Conservation (phyloP, 2,797 vertebrate species). For the Gymnodraco acuticeps region DNA sequence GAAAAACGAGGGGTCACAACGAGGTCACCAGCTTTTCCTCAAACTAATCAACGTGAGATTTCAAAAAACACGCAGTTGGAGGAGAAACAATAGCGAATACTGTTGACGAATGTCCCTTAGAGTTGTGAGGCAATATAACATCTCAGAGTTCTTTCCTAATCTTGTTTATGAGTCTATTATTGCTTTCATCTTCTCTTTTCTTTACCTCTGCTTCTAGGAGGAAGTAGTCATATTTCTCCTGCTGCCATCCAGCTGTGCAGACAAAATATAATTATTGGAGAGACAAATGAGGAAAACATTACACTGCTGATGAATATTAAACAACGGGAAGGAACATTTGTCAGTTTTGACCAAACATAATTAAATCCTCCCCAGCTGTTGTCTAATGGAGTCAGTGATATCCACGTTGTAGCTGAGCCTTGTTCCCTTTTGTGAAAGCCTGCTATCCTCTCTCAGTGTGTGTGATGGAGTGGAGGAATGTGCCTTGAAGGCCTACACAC, state of each 20-base stretch:
- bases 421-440: background rate
- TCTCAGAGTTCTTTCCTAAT: background rate
- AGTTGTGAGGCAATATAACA: background rate
- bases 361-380: background rate
- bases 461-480: conserved; percentile 10
- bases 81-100: background rate
- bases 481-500: conserved; percentile 5
- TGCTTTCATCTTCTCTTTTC: conserved; percentile 12
- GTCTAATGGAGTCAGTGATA: conserved; percentile 8
- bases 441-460: background rate
- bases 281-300: conserved; percentile 31
- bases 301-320: conserved; percentile 9
- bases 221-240: conserved; percentile 2
- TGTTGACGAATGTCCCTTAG: background rate
- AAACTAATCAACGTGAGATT: conserved; percentile 5
- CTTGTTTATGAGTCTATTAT: conserved; percentile 25
- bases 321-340: background rate
- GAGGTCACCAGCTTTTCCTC: conserved; percentile 27
- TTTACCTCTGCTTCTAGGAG: conserved; percentile 20
- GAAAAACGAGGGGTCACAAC: conserved; percentile 26
- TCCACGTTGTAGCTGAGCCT: background rate
- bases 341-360: conserved; percentile 15
- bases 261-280: conserved; percentile 7
- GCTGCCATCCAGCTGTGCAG: conserved; percentile 2
- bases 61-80: conserved; percentile 4